Percentiles rank a stretch among this genome's conserved stretches.
Conservation (phyloP, 2,113 vertebrate species). For the Amblyopsis rosae region DNA sequence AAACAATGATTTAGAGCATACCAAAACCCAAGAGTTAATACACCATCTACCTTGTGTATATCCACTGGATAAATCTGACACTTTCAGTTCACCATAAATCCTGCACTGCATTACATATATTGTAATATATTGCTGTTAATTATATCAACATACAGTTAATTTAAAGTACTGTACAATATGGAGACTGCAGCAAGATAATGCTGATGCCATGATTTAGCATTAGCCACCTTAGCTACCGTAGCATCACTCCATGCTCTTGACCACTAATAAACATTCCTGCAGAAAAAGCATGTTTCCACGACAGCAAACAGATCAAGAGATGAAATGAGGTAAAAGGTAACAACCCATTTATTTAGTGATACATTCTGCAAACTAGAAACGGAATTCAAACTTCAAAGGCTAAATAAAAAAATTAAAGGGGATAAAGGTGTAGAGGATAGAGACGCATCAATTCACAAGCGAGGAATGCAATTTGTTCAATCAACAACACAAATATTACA, state of each 20-base stretch:
- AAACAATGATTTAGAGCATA: no score
- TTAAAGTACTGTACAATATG: no score
- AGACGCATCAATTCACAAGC: constrained; percentile 81
- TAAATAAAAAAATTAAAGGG: constrained; percentile 72
- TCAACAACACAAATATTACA: constrained; percentile 79
- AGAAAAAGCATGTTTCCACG: constrained; percentile 27
- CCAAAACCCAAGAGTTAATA: neutral
- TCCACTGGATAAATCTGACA: neutral
- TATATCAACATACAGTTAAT: no score
- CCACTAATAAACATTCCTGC: no score
- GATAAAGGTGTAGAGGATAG: constrained; percentile 53
- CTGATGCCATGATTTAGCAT: no score
- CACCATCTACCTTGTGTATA: neutral
- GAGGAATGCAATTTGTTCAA: constrained; percentile 83
- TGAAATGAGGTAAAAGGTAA: constrained; percentile 77
- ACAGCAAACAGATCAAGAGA: constrained; percentile 46
- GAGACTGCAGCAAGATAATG: no score
- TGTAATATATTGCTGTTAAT: no score
- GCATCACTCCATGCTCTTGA: neutral
- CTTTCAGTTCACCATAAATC: neutral
- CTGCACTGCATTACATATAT: neutral
- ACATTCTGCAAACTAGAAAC: constrained; percentile 86
- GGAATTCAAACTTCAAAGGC: constrained; percentile 80
- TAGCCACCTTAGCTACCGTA: no score
- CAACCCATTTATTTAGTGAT: constrained; percentile 91